phyloP scores from a whole-genome alignment of 2,797 vertebrate genomes.

The Clarias pachynema region DNA sequence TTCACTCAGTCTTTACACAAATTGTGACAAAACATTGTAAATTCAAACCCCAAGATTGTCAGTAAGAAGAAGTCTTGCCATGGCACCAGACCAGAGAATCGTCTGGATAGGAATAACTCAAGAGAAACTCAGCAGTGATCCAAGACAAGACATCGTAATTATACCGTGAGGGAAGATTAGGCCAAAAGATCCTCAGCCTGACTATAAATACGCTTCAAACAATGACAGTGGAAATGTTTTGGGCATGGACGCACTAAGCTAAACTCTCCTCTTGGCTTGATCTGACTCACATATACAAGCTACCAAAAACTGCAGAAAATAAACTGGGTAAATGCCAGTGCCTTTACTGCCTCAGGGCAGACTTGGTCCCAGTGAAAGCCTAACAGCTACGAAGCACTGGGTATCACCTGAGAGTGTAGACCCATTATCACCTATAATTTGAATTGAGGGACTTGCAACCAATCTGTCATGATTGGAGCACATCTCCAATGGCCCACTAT shows the following conservation, averaged over 20 bases:
- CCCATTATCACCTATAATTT: background rate
- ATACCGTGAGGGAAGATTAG: slow-evolving; percentile 54
- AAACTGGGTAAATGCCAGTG: background rate
- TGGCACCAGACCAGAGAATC: background rate
- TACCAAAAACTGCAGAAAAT: background rate
- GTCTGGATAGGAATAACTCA: background rate
- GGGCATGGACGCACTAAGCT: background rate
- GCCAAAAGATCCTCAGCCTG: slow-evolving; percentile 55
- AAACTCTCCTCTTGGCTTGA: background rate
- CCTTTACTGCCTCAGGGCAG: background rate
- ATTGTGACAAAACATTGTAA: background rate
- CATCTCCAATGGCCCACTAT: background rate
- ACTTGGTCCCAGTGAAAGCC: background rate
- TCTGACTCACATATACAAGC: background rate
- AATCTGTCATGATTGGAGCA: slow-evolving; percentile 10
- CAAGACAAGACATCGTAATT: slow-evolving; percentile 12
- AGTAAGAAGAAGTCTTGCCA: background rate
- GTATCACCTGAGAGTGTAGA: background rate
- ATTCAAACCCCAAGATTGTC: background rate
- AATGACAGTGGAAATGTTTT: background rate
- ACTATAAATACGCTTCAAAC: slow-evolving; percentile 63
- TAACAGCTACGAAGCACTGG: background rate
- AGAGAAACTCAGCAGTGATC: background rate
- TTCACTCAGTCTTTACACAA: too few species aligned
- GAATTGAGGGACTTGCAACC: background rate